Evolutionary conservation across 2,888 invertebrate species (phyloP), one percentile per base, ranked within the genome.

Genomic region (Odontocerum albicorne): DNA sequence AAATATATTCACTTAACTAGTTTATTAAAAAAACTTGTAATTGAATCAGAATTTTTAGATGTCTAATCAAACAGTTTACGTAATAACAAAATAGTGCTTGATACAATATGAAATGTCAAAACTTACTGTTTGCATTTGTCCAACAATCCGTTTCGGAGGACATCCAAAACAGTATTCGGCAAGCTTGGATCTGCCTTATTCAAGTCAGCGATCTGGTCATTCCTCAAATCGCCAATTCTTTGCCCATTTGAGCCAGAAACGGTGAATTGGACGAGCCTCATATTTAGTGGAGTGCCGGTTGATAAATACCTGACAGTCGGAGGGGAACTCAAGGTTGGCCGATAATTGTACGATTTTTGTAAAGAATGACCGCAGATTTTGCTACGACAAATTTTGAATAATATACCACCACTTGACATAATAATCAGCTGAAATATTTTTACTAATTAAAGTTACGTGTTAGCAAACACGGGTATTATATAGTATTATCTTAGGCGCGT

Each of bases 241-340:
- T 79, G 79, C 0, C 76, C 75, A 0, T 85, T 83, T 36, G 77
- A 75, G 62, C 81, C 77, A 17, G 72, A 66, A 22, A 70, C 74
- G 40, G 74, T 72, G 68, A 87, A 90, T 66, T 90, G 90, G 39
- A 90, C 82, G 63, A 87, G 83, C 65, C 88, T 85, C 86, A 86
- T 84, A 27, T 75, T 79, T 40, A 49, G 61, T 15, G 47, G 46
- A 8, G 43, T 13, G 33, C 51, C 51, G 27, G 46, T 45, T 7
- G 57, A 55, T 13, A 58, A 46, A 27, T 38, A 38, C 12, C 54
- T 51, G 51, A 43, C 51, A 42, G 21, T 32, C 22, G 47, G 21
- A 47, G 36, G 36, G 21, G 19, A 32, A 19, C n/a, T 15, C 7
- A 40, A 32, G 19, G 40, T 20, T 31, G 36, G 36, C 12, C 19